Evolutionary conservation across 1,140 invertebrate species (phyloP).

Genomic region (Bilobella aurantiaca): DNA sequence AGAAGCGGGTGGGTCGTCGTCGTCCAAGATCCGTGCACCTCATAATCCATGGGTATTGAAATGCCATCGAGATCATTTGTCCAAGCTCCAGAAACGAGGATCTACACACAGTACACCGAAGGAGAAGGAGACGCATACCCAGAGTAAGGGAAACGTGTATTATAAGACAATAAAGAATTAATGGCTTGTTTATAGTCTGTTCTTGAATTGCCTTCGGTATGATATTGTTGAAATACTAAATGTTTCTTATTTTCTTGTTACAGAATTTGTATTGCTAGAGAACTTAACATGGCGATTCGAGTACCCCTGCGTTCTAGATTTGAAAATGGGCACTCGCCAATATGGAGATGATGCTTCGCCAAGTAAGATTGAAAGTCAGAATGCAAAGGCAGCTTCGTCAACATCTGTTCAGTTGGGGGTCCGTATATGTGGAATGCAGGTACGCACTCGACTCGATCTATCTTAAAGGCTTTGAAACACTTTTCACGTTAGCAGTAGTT

Average conservation of each 20-base stretch:
- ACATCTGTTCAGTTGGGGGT: constrained; percentile 51
- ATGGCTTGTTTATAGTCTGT: too few species aligned
- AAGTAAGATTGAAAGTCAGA: constrained; percentile 48
- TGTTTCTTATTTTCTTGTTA: too few species aligned
- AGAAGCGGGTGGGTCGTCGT: not conserved
- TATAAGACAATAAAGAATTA: too few species aligned
- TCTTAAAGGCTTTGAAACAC: too few species aligned
- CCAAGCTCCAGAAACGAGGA: constrained; percentile 23
- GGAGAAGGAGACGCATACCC: constrained; percentile 20
- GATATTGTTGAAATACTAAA: too few species aligned
- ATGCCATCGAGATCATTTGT: constrained; percentile 44
- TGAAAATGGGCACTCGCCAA: constrained; percentile 56
- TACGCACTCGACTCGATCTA: too few species aligned
- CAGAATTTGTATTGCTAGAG: constrained; percentile 54
- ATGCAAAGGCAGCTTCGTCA: constrained; percentile 47
- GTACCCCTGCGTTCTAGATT: constrained; percentile 49
- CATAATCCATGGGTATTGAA: constrained; percentile 50
- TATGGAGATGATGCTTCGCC: constrained; percentile 51
- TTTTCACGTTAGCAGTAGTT: too few species aligned
- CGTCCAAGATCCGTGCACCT: constrained; percentile 10
- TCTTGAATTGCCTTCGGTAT: constrained; percentile 42
- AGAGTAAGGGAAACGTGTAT: constrained; percentile 22
- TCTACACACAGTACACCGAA: constrained; percentile 18
- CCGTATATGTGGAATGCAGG: constrained; percentile 55
- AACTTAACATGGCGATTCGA: constrained; percentile 48